These are phyloP conservation scores for Odontocerum albicorne DNA, from an alignment of 2,888 invertebrate species.

Conservation along the genomic window DNA sequence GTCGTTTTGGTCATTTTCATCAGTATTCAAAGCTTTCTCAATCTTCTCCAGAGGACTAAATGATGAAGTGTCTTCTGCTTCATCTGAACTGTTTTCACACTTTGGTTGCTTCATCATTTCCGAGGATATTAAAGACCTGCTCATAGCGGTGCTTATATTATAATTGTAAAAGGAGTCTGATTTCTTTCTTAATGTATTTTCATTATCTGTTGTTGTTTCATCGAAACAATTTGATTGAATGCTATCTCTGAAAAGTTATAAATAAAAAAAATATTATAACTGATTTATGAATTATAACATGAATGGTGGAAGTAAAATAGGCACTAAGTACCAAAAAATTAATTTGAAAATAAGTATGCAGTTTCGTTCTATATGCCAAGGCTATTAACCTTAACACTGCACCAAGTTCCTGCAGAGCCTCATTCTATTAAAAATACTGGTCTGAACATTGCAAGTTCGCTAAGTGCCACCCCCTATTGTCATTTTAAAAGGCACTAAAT, in stretches of 20 bases:
- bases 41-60: constrained; percentile 26
- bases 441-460: no score
- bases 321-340: no score
- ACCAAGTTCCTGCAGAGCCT: no score
- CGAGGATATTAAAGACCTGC: constrained; percentile 26
- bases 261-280: background rate
- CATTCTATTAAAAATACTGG: no score
- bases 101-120: constrained; percentile 25
- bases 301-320: no score
- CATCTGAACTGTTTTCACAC: constrained; percentile 11
- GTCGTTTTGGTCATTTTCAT: constrained; percentile 30
- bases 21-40: constrained; percentile 22
- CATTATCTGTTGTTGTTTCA: constrained; percentile 18
- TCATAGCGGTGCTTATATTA: constrained; percentile 32
- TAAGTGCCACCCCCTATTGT: no score
- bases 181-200: constrained; percentile 23
- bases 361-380: no score
- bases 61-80: background rate
- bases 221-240: constrained; percentile 23
- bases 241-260: constrained; percentile 20
- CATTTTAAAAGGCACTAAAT: no score
- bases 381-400: no score
- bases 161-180: constrained; percentile 33
- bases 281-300: background rate
- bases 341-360: no score